phyloP scores from a whole-genome alignment of 1,140 invertebrate species.

The Anadara kagoshimensis region DNA sequence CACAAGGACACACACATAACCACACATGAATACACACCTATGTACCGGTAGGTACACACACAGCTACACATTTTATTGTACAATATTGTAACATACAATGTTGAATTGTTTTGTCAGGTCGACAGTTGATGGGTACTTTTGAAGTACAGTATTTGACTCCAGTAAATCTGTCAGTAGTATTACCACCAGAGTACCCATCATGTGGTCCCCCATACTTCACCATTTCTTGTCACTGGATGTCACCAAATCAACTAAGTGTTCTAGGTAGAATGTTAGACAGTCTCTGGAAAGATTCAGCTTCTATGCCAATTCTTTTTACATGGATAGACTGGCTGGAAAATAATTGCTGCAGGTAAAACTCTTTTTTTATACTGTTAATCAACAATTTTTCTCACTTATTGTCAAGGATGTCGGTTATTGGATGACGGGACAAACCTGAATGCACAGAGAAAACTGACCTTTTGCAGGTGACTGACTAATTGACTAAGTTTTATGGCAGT shows the following conservation, averaged over 20 bases:
- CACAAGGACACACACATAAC: neutral
- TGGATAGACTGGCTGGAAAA: constrained; percentile 65
- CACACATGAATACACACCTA: neutral
- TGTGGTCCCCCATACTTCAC: constrained; percentile 46
- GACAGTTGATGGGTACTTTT: constrained; percentile 46
- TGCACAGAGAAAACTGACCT: neutral
- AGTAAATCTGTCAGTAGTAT: constrained; percentile 44
- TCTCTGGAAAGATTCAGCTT: constrained; percentile 47
- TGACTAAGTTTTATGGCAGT: too few relatives aligned
- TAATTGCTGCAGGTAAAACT: constrained; percentile 47
- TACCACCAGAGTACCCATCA: constrained; percentile 57
- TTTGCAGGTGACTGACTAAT: too few relatives aligned
- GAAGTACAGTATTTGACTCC: constrained; percentile 48
- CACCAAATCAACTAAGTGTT: constrained; percentile 31
- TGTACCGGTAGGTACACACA: neutral
- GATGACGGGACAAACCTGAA: too few relatives aligned
- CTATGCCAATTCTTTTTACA: constrained; percentile 53
- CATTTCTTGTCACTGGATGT: constrained; percentile 54
- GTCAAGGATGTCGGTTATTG: neutral
- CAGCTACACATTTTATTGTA: neutral
- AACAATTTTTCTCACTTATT: constrained; percentile 9
- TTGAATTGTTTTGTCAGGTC: constrained; percentile 40
- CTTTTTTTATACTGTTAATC: constrained; percentile 56
- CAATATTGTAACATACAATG: neutral
- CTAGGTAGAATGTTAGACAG: constrained; percentile 48